Evolutionary conservation across 2,888 invertebrate genomes (phyloP), one percentile per base, ranked within the genome.

Genomic region (Fabriciana adippe): DNA sequence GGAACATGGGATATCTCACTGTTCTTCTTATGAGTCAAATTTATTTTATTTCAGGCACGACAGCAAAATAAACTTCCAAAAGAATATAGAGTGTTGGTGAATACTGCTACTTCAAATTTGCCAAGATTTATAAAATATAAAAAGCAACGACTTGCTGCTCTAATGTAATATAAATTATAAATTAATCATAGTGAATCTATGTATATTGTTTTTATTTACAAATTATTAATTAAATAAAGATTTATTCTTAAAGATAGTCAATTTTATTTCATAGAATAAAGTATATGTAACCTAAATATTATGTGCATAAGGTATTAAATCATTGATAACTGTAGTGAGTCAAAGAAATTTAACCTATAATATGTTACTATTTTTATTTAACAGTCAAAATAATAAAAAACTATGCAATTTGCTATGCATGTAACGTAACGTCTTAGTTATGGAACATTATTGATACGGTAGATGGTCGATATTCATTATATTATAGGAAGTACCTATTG

Each of bases 51-150:
- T 64, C 86, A 96, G 96, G 91, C 95, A 54, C 92, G 94, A 35
- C 94, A 94, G 74, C 95, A 96, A 78, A 94, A 94, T 77, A 94
- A 94, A 73, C 93, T 93, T 3, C 91, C 96, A 0, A 95, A 94
- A 68, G 95, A 95, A 77, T 94, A 96, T 76, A 93, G 94, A 76
- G 94, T 94, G 0, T 92, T 96, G n/a, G 94, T 96, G 2, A 93
- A 93, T 64, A 96, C 96, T 5, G 96, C 95, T 0, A 93, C 93
- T 64, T 93, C 94, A 2, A 97, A 97, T 83, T 87, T 96, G 72
- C 91, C 94, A 4, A 93, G 96, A 75, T 96, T 96, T 83, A 94
- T 96, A 68, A 94, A 94, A 76, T 96, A 96, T 82, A 96, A 95
- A 82, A 92, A 83, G 71, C 84, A 84, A 67, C 88, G 92, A 77